Evolutionary conservation across 2,888 invertebrate species (phyloP), one percentile per base, ranked within the genome.

Genomic region (Lottia gigantea): DNA sequence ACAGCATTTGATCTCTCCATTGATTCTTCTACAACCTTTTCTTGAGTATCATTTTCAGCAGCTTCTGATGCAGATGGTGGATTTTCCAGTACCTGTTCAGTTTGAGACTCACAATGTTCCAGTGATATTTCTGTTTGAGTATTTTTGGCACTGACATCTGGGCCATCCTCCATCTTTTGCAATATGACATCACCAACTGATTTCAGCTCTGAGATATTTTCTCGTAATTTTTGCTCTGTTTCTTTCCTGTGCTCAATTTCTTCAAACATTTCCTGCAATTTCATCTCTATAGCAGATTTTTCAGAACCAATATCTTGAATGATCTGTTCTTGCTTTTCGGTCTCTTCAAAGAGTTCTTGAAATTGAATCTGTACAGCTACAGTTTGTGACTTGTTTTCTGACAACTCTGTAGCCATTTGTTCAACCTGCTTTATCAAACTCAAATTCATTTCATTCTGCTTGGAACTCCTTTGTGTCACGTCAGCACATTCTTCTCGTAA

Each of bases 381-480:
- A n/a, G 66, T 47, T 64, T 69, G 49, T 16, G 45, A n/a, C 19
- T 62, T 40, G 8, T 40, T 31, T 15, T 23, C 16, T 16, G 40
- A 26, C 25, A 61, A 31, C 0, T 19, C n/a, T 31, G 14, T 61
- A 11, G 26, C 55, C 12, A 31, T 40, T 16, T 69, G 62, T 25
- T 25, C 47, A 2, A 73, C 15, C 61, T 71, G 71, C 25, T 73
- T 71, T 26, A 67, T 19, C n/a, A 67, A 49, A 55, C 11, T 55
- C 55, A 23, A 40, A 65, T 70, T 70, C 40, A 73, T 66, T 40
- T 71, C 66, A 14, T 46, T 45, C 6, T 73, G 62, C 64, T 68
- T 69, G 46, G 72, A 65, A 23, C 69, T 72, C 46, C 64, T 72
- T 63, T 23, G 64, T 23, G 67, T 67, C 16, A 72, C 66, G 8